Evolutionary conservation across 2,888 invertebrate genomes (phyloP).

Genomic region (Perizoma flavofasciatum): DNA sequence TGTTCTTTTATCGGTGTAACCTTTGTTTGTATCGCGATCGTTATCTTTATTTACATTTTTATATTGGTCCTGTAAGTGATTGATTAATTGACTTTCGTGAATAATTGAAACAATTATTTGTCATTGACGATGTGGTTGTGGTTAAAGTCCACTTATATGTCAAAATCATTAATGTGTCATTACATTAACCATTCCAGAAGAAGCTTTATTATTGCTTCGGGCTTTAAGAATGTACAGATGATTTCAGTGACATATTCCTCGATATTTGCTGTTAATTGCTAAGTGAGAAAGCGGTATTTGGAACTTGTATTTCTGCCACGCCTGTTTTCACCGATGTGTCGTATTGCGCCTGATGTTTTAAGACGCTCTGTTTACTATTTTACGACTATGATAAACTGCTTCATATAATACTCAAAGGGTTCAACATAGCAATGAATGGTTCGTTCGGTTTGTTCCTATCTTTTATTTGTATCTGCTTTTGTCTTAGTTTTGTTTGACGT

Average conservation of each 20-base stretch:
- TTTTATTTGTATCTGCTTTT: conserved; percentile 38
- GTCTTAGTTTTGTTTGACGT: conserved; percentile 29
- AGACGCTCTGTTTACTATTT: conserved; percentile 33
- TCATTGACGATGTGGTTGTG: neutral
- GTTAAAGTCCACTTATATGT: neutral
- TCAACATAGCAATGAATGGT: conserved; percentile 41
- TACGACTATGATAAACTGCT: conserved; percentile 43
- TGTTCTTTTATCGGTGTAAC: conserved; percentile 28
- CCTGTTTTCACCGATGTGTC: conserved; percentile 18
- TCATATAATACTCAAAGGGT: conserved; percentile 33
- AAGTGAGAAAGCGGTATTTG: conserved; percentile 2
- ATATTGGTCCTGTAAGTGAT: conserved; percentile 19
- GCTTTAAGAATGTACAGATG: neutral
- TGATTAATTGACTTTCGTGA: conserved; percentile 1
- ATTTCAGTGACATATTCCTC: neutral
- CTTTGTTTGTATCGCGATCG: conserved; percentile 27
- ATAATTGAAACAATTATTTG: conserved; percentile 2
- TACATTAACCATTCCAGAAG: too few relatives aligned
- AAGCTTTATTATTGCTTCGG: neutral
- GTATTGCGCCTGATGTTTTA: conserved; percentile 23
- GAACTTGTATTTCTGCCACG: conserved; percentile 8
- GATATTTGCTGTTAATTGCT: conserved; percentile 3
- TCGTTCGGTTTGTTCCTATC: conserved; percentile 32
- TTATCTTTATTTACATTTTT: conserved; percentile 29
- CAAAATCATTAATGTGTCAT: too few relatives aligned